Evolutionary conservation across 2,113 vertebrate genomes (phyloP), one percentile per base, ranked within the genome.

Genomic region (Cephalopholis sonnerati): DNA sequence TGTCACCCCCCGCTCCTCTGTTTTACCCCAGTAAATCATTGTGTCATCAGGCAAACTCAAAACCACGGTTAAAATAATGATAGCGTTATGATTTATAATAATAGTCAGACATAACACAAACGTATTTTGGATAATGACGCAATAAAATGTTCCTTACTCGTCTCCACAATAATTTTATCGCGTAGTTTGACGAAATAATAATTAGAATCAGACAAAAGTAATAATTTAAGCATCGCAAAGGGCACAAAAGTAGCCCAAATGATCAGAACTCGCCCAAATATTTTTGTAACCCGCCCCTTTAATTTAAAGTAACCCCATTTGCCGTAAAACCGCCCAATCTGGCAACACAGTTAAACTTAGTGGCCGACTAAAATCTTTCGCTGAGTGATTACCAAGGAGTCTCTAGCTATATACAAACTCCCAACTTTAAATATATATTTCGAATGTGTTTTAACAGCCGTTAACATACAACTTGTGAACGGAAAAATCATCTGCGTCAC

Each of bases 291-390:
- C 32, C 29, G 10, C 57, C 27, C 22, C 46, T 48, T 46, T 18
- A 3, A 44, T 25, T 18, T 44, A 67, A 12, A 48, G 8, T 2
- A 27, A 0, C 17, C 48, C 41, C 3, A 36, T 36, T 36, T 3
- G 36, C 36, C 24, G 10, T 20, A 17, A 46, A 66, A 5, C 20
- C 1, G 7, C 1, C 61, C 12, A 22, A 67, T 7, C 62, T 81
- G 63, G 71, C 70, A 74, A 81, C 79, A 8, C 18, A 44, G 41
- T 12, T 10, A 44, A 44, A 44, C 24, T 1, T 7, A 15, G 13
- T 83, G 91, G 88, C 83, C 92, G 74, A 90, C 41, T 44, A 91
- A 92, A 92, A 89, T 2, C 48, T 88, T 84, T 91, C 72, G 1
- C 87, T 27, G 92, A 63, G 87, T 92, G 80, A 69, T 18, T 7